A percentile compares a stretch with the other conserved stretches of the same genome.
These are phyloP conservation scores for Molossus molossus DNA, from an alignment of 2,797 vertebrate genomes.

Conservation along the genomic window DNA sequence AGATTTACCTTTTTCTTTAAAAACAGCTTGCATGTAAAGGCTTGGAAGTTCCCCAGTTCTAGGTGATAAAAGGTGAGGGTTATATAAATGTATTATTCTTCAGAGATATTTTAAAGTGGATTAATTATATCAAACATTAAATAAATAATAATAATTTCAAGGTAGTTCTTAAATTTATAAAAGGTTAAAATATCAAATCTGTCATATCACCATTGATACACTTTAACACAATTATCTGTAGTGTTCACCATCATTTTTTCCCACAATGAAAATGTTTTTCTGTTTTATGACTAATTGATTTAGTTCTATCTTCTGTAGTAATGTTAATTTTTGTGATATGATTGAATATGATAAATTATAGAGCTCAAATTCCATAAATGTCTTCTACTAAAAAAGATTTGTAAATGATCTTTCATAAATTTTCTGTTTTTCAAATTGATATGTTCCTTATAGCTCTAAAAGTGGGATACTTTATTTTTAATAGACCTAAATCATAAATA, in stretches of 20 bases:
- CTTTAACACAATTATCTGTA: background rate
- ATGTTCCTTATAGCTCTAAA: slow-evolving; percentile 26
- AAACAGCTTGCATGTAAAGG: slow-evolving; percentile 64
- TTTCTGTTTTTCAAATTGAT: background rate
- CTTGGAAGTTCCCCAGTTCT: slow-evolving; percentile 68
- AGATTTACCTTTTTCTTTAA: slow-evolving; percentile 70
- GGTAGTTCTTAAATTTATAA: slow-evolving; percentile 26
- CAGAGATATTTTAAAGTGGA: background rate
- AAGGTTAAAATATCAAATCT: slow-evolving; percentile 50
- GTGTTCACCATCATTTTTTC: slow-evolving; percentile 15
- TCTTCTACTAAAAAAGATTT: slow-evolving; percentile 16
- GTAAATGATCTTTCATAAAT: background rate
- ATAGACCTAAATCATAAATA: background rate
- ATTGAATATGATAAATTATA: background rate
- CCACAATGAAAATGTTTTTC: background rate
- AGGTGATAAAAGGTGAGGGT: slow-evolving; percentile 21
- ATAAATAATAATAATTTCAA: slow-evolving; percentile 26
- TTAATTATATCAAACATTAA: slow-evolving; percentile 31
- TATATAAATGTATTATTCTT: slow-evolving; percentile 56
- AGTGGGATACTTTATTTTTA: background rate
- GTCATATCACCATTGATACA: background rate
- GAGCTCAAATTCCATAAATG: background rate
- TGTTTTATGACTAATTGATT: slow-evolving; percentile 32
- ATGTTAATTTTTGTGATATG: background rate
- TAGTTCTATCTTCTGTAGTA: background rate